Conservation (phyloP, 23 tunicate genomes). For the Trididemnum miniatum region DNA sequence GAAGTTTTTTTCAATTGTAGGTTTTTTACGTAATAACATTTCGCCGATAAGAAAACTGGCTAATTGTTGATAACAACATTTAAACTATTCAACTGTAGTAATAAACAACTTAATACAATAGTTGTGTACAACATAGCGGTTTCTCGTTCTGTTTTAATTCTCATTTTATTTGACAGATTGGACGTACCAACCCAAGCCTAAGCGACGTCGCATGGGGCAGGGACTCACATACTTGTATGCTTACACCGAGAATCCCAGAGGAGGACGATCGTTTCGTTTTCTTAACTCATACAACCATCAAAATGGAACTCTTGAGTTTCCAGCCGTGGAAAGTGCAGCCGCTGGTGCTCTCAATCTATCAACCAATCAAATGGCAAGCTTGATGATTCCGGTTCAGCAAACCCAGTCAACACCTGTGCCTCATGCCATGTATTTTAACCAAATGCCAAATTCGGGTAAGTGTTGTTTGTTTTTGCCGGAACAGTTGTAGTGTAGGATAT, state of each 20-base stretch:
- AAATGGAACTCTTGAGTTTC: slow-evolving; percentile 35
- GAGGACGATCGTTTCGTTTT: slow-evolving; percentile 60
- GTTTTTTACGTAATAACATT: too few relatives aligned
- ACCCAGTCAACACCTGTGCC: slow-evolving; percentile 18
- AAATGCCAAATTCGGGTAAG: slow-evolving; percentile 3
- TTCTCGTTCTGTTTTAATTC: too few relatives aligned
- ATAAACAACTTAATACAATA: too few relatives aligned
- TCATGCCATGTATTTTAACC: slow-evolving; percentile 46
- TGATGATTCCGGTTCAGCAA: slow-evolving; percentile 46
- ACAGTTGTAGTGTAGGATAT: too few relatives aligned
- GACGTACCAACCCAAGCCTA: slow-evolving; percentile 83
- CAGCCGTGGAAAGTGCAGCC: slow-evolving; percentile 24
- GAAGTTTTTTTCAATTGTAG: too few relatives aligned
- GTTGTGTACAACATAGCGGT: too few relatives aligned
- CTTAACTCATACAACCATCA: slow-evolving; percentile 56
- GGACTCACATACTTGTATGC: slow-evolving; percentile 75
- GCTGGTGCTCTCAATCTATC: slow-evolving; percentile 10
- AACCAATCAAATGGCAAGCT: slow-evolving; percentile 7
- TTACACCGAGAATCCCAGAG: slow-evolving; percentile 73
- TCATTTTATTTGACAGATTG: too few relatives aligned
- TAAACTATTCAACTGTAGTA: too few relatives aligned
- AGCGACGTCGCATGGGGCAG: slow-evolving; percentile 51
- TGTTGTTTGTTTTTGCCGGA: too few relatives aligned
- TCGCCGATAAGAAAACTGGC: too few relatives aligned
- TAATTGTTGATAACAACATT: too few relatives aligned